Conservation (phyloP, 2,797 vertebrate genomes). For the Trichosurus vulpecula region DNA sequence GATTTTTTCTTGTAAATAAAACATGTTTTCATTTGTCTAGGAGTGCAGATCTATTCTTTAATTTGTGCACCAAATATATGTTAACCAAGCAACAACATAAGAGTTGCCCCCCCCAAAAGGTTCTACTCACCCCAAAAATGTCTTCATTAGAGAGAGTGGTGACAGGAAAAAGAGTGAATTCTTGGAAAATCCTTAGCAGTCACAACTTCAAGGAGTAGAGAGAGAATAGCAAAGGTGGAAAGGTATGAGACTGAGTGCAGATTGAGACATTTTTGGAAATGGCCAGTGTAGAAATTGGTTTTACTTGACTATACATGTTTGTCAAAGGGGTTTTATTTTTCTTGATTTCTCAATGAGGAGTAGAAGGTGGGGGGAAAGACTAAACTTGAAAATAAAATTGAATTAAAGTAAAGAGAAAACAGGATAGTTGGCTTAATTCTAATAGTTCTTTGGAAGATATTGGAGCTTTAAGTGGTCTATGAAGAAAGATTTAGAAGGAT, state of each 20-base stretch:
- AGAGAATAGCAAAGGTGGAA: not conserved
- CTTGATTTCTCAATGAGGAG: not conserved
- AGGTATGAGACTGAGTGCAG: not conserved
- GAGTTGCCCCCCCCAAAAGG: not conserved
- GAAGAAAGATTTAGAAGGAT: not conserved
- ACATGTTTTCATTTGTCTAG: conserved; percentile 84
- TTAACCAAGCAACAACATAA: not conserved
- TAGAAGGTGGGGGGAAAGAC: not conserved
- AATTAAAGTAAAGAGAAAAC: not conserved
- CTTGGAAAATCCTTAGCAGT: not conserved
- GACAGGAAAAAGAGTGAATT: not conserved
- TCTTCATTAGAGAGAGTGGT: not conserved
- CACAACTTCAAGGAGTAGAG: not conserved
- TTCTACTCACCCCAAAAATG: not conserved
- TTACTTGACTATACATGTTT: not conserved
- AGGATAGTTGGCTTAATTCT: not conserved
- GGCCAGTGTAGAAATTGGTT: not conserved
- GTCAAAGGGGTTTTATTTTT: not conserved
- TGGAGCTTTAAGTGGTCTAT: not conserved
- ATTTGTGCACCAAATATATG: conserved; percentile 23
- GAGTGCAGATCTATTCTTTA: conserved; percentile 63
- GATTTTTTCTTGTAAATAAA: conserved; percentile 90
- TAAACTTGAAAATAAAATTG: not conserved
- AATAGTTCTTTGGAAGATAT: not conserved
- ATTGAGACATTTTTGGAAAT: not conserved